Conservation (phyloP, 2,113 vertebrate genomes). For the Cervus canadensis region DNA sequence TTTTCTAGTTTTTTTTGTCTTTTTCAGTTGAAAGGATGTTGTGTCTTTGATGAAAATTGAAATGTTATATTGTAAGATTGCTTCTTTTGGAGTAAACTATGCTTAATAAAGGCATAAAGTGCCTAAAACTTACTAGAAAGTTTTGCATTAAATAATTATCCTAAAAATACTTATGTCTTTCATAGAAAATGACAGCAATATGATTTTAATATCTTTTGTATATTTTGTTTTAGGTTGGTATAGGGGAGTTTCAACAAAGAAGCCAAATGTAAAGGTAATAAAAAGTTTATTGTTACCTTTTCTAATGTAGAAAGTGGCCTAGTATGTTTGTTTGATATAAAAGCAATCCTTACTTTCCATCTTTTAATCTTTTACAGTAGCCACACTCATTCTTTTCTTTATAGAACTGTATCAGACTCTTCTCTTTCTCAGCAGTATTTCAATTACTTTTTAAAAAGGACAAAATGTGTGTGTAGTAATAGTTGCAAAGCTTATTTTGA, state of each 20-base stretch:
- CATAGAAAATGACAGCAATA: neutral
- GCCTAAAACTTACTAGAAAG: neutral
- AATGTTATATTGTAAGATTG: neutral
- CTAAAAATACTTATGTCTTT: slow-evolving; percentile 19
- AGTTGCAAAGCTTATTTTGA: slow-evolving; percentile 20
- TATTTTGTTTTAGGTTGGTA: slow-evolving; percentile 92
- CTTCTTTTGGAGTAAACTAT: neutral
- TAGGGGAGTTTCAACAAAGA: slow-evolving; percentile 93
- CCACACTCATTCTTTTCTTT: neutral
- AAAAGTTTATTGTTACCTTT: slow-evolving; percentile 29
- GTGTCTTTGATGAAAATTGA: slow-evolving; percentile 24
- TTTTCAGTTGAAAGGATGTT: slow-evolving; percentile 26
- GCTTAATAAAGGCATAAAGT: neutral
- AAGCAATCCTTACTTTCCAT: neutral
- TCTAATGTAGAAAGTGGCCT: neutral
- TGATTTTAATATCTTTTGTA: slow-evolving; percentile 50
- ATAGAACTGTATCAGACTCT: neutral
- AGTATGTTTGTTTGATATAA: neutral
- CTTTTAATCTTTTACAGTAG: neutral
- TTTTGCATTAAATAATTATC: neutral
- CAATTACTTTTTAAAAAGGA: slow-evolving; percentile 7
- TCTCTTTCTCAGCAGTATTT: neutral
- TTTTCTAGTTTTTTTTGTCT: neutral
- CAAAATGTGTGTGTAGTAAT: neutral
- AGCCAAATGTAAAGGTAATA: slow-evolving; percentile 92